Evolutionary conservation across 2,797 vertebrate genomes (phyloP), one percentile per base, ranked within the genome.

Genomic region (Babyrousa celebensis): DNA sequence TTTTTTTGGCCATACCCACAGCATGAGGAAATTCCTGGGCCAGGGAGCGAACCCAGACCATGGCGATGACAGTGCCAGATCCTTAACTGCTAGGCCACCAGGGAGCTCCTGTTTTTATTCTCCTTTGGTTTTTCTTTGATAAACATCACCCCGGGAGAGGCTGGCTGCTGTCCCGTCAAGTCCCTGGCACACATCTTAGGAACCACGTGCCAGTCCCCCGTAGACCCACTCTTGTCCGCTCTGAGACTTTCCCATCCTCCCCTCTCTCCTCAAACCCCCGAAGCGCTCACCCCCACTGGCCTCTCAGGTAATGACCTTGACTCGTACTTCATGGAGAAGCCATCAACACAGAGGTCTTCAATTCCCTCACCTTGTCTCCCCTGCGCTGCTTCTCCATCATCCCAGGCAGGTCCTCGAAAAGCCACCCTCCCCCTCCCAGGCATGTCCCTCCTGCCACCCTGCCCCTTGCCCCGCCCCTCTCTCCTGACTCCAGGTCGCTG

Each of bases 151-250:
- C 14, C 1, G 9, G 71, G 20, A 43, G 23, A 1, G 21, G 0
- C 2, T 12, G 74, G 54, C 71, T 20, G 71, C 56, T n/a, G 43
- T 18, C 10, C 17, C n/a, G 18, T 72, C 21, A 6, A 56, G 65
- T 29, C 63, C 27, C 3, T 0, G 6, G 78, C 4, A 0, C 23
- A 0, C 9, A 0, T 15, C 60, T 52, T 16, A 3, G 36, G 17
- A 2, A 48, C 9, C 75, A 20, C 29, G 5, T 8, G 11, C 48
- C 12, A 6, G 18, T 40, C 75, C 48, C 62, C 12, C 12, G 0
- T 25, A 12, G 32, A 83, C 4, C 14, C 36, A 6, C 25, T 4
- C 18, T 7, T 54, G 60, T 6, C n/a, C 9, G 71, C 23, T 8
- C 71, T 17, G 43, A 74, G 71, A 40, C 71, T 48, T 60, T n/a